Conservation (phyloP, 2,888 invertebrate species). For the Tupiocoris notatus region DNA sequence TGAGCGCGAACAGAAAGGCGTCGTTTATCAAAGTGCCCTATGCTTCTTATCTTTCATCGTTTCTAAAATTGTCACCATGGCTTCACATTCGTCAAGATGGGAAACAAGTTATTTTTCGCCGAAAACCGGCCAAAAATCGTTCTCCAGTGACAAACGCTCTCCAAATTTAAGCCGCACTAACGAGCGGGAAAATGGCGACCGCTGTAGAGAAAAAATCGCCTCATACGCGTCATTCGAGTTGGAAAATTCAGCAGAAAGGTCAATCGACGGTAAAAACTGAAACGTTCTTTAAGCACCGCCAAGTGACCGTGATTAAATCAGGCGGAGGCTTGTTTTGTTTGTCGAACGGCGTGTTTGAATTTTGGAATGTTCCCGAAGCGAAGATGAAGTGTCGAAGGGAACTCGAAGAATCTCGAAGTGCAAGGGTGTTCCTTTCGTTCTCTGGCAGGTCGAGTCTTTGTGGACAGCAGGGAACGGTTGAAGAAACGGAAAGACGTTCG, state of each 20-base stretch:
- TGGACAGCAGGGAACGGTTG: not conserved
- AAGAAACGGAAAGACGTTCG: not conserved
- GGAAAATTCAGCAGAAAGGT: not conserved
- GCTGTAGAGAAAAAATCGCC: not conserved
- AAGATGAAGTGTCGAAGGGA: conserved; percentile 36
- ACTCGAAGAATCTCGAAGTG: conserved; percentile 13
- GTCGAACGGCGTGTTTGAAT: conserved; percentile 30
- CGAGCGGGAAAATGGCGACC: too few species aligned
- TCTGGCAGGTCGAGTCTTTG: not conserved
- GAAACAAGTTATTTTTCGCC: too few species aligned
- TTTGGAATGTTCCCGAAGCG: conserved; percentile 3
- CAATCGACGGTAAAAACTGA: not conserved
- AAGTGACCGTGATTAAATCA: conserved; percentile 34
- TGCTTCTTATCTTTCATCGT: too few species aligned
- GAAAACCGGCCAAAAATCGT: not conserved
- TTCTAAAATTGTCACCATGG: too few species aligned
- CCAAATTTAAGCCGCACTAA: too few species aligned
- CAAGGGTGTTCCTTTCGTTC: not conserved
- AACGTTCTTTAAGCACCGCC: not conserved
- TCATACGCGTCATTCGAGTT: not conserved
- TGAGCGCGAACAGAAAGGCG: too few species aligned
- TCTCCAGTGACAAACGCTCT: too few species aligned
- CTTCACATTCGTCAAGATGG: too few species aligned
- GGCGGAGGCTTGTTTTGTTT: conserved; percentile 30
- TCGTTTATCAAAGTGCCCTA: too few species aligned